These are phyloP conservation scores for Myotis daubentonii DNA, from an alignment of 2,797 vertebrate species.

Conservation along the genomic window DNA sequence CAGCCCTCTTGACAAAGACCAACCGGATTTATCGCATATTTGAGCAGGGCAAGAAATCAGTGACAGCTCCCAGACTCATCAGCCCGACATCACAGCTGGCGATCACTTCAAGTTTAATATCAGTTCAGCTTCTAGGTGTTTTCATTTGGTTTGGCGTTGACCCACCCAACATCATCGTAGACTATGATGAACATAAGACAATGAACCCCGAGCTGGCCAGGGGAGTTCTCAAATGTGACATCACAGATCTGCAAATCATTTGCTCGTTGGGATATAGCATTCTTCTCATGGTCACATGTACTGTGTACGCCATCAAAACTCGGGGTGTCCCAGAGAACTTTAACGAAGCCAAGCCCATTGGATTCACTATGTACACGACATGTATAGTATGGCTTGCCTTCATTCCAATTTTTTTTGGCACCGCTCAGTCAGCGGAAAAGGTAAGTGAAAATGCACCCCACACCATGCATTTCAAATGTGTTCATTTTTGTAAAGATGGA, in stretches of 20 bases:
- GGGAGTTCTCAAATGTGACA: constrained; percentile 98
- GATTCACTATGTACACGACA: constrained; percentile 99
- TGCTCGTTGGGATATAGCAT: constrained; percentile 99
- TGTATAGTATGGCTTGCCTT: constrained; percentile 99
- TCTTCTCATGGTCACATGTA: constrained; percentile 99
- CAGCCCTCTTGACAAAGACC: constrained; percentile 97
- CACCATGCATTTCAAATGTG: not conserved
- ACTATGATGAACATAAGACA: constrained; percentile 98
- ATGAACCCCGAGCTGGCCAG: constrained; percentile 93
- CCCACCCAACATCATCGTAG: constrained; percentile 96
- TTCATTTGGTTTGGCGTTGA: constrained; percentile 98
- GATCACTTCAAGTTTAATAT: constrained; percentile 96
- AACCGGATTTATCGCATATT: constrained; percentile 99
- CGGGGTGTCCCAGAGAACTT: constrained; percentile 99
- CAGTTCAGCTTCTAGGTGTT: constrained; percentile 96
- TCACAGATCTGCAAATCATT: constrained; percentile 99
- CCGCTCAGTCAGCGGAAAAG: constrained; percentile 99
- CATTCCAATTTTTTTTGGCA: constrained; percentile 99
- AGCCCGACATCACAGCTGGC: constrained; percentile 98
- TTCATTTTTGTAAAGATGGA: not conserved
- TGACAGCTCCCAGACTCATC: constrained; percentile 96
- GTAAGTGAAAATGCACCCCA: constrained; percentile 87
- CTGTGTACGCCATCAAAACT: constrained; percentile 99
- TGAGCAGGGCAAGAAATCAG: constrained; percentile 98
- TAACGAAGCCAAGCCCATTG: constrained; percentile 99